Percentiles rank a stretch among this genome's conserved stretches.
Conservation (phyloP, 2,888 invertebrate species). For the Erpobdella octoculata region DNA sequence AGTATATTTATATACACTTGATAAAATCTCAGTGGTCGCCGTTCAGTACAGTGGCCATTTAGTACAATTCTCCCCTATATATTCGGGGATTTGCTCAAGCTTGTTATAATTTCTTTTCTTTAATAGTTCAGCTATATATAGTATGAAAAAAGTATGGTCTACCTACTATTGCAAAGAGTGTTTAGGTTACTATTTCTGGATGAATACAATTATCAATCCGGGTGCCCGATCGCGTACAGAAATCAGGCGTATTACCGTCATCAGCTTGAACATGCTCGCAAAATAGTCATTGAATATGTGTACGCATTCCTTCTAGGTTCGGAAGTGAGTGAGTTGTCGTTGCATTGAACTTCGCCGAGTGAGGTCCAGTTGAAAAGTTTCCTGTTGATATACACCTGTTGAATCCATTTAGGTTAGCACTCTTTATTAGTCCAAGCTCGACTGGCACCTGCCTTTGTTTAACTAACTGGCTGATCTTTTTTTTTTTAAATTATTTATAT, state of each 20-base stretch:
- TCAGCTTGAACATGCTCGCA: background rate
- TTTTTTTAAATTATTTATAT: background rate
- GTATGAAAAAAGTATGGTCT: no score
- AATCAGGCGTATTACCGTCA: background rate
- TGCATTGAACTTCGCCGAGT: background rate
- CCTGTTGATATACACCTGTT: background rate
- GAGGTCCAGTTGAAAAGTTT: background rate
- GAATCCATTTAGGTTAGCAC: background rate
- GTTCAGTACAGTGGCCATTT: no score
- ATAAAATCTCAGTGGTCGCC: no score
- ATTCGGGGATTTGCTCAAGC: no score
- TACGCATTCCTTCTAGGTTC: background rate
- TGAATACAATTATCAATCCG: no score
- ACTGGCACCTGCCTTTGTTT: background rate
- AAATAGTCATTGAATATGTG: background rate
- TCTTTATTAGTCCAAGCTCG: background rate
- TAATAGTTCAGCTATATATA: no score
- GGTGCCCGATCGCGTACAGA: background rate
- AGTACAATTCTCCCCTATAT: no score
- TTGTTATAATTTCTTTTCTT: no score
- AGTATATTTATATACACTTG: no score
- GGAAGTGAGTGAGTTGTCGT: background rate
- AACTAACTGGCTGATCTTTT: background rate
- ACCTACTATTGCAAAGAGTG: no score
- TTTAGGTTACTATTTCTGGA: background rate